These are phyloP conservation scores for Oncopodura yosiiana DNA, from an alignment of 1,140 invertebrate genomes.

Conservation along the genomic window DNA sequence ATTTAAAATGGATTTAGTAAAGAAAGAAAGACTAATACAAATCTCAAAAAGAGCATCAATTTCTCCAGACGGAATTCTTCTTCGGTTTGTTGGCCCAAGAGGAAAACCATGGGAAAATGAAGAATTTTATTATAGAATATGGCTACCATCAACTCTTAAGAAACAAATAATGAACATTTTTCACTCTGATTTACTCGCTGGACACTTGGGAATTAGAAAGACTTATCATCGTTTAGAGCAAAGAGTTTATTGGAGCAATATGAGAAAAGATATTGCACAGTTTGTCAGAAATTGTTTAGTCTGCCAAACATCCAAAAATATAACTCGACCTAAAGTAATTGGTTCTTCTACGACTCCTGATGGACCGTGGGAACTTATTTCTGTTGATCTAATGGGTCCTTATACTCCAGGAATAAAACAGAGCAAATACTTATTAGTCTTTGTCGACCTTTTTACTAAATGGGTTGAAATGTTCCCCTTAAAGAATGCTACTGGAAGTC, in stretches of 20 bases:
- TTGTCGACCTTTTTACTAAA: slow-evolving; percentile 29
- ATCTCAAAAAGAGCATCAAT: neutral
- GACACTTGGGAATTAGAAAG: slow-evolving; percentile 10
- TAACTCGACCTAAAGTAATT: neutral
- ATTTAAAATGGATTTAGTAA: too few relatives aligned
- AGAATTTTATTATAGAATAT: slow-evolving; percentile 1
- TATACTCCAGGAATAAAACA: slow-evolving; percentile 6
- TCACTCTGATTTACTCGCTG: neutral
- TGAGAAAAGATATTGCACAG: neutral
- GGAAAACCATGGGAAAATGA: slow-evolving; percentile 13
- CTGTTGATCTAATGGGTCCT: slow-evolving; percentile 31
- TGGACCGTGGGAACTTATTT: slow-evolving; percentile 27
- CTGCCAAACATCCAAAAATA: slow-evolving; percentile 5
- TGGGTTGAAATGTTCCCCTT: slow-evolving; percentile 32
- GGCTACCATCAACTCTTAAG: neutral
- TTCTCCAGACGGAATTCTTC: neutral
- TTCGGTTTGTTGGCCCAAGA: slow-evolving; percentile 1
- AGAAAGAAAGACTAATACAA: neutral
- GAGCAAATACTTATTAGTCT: slow-evolving; percentile 24
- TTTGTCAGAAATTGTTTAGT: neutral
- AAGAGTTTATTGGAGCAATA: slow-evolving; percentile 5
- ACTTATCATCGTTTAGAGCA: slow-evolving; percentile 1
- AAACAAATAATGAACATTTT: neutral
- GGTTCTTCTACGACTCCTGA: neutral
- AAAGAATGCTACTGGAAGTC: slow-evolving; percentile 5